These are phyloP conservation scores for Drosophila neotestacea DNA, from an alignment of 2,888 invertebrate species.

Conservation along the genomic window DNA sequence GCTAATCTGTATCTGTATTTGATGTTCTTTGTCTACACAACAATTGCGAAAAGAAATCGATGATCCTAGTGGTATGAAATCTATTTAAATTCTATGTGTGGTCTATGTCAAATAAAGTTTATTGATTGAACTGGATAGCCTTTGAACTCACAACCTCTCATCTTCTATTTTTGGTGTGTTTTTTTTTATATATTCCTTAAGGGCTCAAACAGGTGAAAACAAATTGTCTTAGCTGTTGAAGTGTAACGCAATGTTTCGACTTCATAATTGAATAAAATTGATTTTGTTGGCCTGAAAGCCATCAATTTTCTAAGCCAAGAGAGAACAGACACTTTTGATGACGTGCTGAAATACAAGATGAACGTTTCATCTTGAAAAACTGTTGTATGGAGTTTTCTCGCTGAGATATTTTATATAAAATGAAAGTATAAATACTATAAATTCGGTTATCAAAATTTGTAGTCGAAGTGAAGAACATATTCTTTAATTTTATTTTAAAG, in stretches of 20 bases:
- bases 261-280: slow-evolving; percentile 64
- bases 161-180: not conserved
- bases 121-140: slow-evolving; percentile 1
- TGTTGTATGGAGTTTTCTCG: too few relatives aligned
- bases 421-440: not conserved
- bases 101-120: not conserved
- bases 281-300: slow-evolving; percentile 53
- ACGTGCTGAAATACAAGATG: slow-evolving; percentile 5
- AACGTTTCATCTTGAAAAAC: not conserved
- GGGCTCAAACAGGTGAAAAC: slow-evolving; percentile 43
- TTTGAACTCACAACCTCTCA: slow-evolving; percentile 11
- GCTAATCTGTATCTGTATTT: slow-evolving; percentile 2
- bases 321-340: slow-evolving; percentile 26
- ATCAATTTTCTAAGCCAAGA: slow-evolving; percentile 48
- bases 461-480: too few relatives aligned
- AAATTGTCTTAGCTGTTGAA: slow-evolving; percentile 49
- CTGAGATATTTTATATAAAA: not conserved
- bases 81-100: too few relatives aligned
- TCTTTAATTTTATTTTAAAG: too few relatives aligned
- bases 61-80: not conserved
- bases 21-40: not conserved
- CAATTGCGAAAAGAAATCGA: not conserved
- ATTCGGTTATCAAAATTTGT: too few relatives aligned
- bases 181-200: slow-evolving; percentile 9
- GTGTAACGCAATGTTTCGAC: slow-evolving; percentile 38